Conservation (phyloP, 1,140 invertebrate genomes). For the Dendroctonus valens region DNA sequence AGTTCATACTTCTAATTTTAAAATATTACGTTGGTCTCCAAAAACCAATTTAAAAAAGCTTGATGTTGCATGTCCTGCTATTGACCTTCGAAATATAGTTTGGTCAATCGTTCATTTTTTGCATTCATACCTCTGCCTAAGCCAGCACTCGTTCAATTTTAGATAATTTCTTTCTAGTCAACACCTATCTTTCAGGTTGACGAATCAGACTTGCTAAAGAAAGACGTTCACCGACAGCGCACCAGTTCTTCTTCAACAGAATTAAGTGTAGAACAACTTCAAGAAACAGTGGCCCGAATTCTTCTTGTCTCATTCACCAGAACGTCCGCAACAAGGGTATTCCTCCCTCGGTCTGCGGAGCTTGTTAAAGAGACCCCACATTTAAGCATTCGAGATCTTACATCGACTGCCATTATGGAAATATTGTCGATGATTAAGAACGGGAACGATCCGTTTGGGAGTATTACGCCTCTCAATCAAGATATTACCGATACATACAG, state of each 20-base stretch:
- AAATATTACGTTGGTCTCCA: too few species aligned
- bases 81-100: background rate
- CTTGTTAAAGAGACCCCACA: constrained; percentile 53
- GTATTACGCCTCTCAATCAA: constrained; percentile 52
- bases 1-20: constrained; percentile 4
- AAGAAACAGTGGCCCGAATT: constrained; percentile 61
- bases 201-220: constrained; percentile 47
- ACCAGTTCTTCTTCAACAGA: constrained; percentile 45
- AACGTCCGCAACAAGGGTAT: constrained; percentile 58
- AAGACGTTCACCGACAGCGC: constrained; percentile 41
- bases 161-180: constrained; percentile 2
- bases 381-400: constrained; percentile 56
- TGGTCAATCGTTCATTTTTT: background rate
- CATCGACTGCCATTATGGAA: constrained; percentile 68
- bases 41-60: too few species aligned
- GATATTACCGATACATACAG: constrained; percentile 54
- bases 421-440: constrained; percentile 61
- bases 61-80: too few species aligned
- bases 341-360: constrained; percentile 63
- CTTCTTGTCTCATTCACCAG: constrained; percentile 66
- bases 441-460: constrained; percentile 61
- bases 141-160: too few species aligned
- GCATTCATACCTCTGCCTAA: background rate
- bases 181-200: constrained; percentile 38
- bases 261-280: constrained; percentile 60